These are phyloP conservation scores for Geophilus truncorum DNA, from an alignment of 2,888 invertebrate genomes.

Conservation along the genomic window DNA sequence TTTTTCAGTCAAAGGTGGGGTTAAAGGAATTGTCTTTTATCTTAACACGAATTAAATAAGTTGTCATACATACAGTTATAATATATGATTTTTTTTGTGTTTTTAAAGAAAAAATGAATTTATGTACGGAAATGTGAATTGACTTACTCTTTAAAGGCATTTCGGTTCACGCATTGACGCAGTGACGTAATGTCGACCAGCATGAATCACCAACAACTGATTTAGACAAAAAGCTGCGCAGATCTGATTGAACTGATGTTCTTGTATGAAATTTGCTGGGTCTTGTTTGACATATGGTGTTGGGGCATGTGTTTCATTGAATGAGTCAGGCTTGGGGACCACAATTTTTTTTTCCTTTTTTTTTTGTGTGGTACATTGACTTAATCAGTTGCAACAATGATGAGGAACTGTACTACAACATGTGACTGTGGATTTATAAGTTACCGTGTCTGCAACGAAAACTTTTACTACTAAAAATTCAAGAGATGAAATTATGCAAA, in stretches of 20 bases:
- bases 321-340: background rate
- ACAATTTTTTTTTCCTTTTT: too few relatives aligned
- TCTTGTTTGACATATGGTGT: constrained; percentile 25
- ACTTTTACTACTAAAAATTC: too few relatives aligned
- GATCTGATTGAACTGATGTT: constrained; percentile 6
- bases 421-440: too few relatives aligned
- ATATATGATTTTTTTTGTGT: background rate
- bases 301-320: constrained; percentile 14
- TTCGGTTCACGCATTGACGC: background rate
- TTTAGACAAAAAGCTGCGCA: background rate
- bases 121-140: too few relatives aligned
- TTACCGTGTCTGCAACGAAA: too few relatives aligned
- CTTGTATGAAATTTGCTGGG: constrained; percentile 17
- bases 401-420: background rate
- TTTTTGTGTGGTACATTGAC: background rate
- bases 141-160: background rate
- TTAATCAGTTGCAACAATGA: background rate
- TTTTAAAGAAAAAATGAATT: background rate
- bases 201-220: constrained; percentile 16
- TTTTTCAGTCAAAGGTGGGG: background rate
- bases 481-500: background rate
- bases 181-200: background rate
- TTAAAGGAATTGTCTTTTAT: background rate
- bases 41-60: background rate
- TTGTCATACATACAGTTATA: too few relatives aligned